These are phyloP conservation scores for Drosophila lutescens DNA, from an alignment of 2,888 invertebrate species.

Conservation along the genomic window DNA sequence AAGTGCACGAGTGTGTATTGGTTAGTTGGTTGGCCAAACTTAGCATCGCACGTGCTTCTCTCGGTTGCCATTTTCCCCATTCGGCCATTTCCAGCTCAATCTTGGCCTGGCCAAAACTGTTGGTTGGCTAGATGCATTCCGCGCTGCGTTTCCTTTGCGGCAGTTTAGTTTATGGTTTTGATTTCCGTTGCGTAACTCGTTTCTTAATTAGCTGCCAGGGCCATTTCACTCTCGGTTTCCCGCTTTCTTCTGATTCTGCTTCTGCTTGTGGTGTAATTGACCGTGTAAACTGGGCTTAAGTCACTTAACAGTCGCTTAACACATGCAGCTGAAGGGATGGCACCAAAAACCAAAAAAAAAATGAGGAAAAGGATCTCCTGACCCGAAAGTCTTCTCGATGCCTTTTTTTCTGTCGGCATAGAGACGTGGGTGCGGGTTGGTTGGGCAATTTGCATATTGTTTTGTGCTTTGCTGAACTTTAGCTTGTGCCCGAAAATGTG, in stretches of 20 bases:
- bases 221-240: conserved; percentile 19
- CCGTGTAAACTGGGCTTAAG: conserved; percentile 59
- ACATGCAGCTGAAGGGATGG: conserved; percentile 55
- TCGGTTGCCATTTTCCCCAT: conserved; percentile 22
- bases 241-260: conserved; percentile 16
- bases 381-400: conserved; percentile 51
- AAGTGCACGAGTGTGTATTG: conserved; percentile 37
- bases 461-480: conserved; percentile 54
- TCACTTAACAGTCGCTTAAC: conserved; percentile 71
- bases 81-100: conserved; percentile 33
- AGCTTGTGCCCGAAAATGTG: conserved; percentile 57
- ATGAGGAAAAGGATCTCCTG: conserved; percentile 37
- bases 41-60: conserved; percentile 61
- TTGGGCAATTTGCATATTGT: conserved; percentile 50
- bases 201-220: conserved; percentile 57
- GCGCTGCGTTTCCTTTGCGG: conserved; percentile 29
- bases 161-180: conserved; percentile 49
- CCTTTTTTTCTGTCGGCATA: not conserved
- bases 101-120: conserved; percentile 22
- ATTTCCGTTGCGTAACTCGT: conserved; percentile 50
- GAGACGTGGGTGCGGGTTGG: conserved; percentile 17
- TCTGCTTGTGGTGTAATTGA: conserved; percentile 54
- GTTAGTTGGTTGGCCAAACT: conserved; percentile 44
- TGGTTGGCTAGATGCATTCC: conserved; percentile 15
- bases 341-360: conserved; percentile 28